Evolutionary conservation across 2,113 vertebrate species (phyloP).

Genomic region (Axis porcinus): DNA sequence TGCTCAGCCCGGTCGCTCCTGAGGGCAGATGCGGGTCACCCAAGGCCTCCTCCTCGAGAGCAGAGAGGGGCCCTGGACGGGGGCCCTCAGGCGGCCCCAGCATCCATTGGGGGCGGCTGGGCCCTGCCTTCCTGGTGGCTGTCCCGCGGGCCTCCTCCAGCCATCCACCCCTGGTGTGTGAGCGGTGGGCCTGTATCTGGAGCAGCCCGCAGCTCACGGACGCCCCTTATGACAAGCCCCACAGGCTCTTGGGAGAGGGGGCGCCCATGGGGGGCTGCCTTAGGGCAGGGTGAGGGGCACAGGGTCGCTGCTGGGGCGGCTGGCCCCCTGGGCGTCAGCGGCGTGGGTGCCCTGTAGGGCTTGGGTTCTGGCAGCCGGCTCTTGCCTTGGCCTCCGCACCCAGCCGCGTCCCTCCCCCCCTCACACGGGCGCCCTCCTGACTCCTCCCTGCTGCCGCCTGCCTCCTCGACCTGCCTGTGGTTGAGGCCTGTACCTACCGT

Average conservation of each 20-base stretch:
- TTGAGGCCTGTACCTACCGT: no score
- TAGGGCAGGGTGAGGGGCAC: not conserved
- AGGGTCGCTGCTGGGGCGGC: not conserved
- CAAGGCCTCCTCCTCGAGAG: no score
- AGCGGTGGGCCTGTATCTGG: not conserved
- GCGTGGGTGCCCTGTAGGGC: not conserved
- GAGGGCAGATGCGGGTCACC: no score
- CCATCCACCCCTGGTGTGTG: not conserved
- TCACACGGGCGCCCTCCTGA: not conserved
- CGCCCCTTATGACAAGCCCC: not conserved
- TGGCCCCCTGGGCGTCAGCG: accelerated
- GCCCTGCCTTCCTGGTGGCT: not conserved
- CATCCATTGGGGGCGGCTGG: not conserved
- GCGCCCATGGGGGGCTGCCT: not conserved
- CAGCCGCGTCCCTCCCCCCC: not conserved
- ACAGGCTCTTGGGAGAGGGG: accelerated
- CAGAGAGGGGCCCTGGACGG: not conserved
- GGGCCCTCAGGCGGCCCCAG: not conserved
- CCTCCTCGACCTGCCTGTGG: not conserved
- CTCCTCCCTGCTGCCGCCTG: not conserved
- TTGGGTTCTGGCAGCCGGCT: not conserved
- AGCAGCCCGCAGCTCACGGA: not conserved
- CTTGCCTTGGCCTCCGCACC: not conserved
- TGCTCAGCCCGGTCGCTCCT: not conserved
- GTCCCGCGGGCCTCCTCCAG: not conserved